phyloP scores from a whole-genome alignment of 2,888 invertebrate genomes.

The Yponomeuta sedellus region DNA sequence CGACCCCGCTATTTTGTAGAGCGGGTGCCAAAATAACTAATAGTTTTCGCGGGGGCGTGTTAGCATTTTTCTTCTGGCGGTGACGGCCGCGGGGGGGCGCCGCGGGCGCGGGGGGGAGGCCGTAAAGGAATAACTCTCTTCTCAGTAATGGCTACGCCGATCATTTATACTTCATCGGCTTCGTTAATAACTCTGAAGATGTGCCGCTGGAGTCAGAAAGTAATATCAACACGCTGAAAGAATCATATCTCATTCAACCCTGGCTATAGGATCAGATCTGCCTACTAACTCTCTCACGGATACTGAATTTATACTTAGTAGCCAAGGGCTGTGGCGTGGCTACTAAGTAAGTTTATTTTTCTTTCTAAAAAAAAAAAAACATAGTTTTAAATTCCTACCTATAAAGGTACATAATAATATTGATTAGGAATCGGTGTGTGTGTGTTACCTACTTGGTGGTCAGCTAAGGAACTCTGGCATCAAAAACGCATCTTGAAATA shows the following conservation, averaged over 20 bases:
- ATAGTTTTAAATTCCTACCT: too few relatives aligned
- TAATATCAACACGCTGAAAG: not conserved
- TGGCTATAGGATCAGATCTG: not conserved
- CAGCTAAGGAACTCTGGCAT: too few relatives aligned
- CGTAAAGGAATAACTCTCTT: constrained; percentile 51
- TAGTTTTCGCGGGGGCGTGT: constrained; percentile 76
- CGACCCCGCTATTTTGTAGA: not conserved
- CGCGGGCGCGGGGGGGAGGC: constrained; percentile 26
- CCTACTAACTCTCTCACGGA: not conserved
- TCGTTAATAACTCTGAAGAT: constrained; percentile 49
- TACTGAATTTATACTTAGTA: too few relatives aligned
- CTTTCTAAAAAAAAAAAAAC: too few relatives aligned
- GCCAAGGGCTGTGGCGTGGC: too few relatives aligned
- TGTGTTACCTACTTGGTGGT: too few relatives aligned
- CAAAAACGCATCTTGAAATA: too few relatives aligned
- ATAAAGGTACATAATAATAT: too few relatives aligned
- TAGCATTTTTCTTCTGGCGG: constrained; percentile 76
- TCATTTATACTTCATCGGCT: constrained; percentile 73
- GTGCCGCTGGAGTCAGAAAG: not conserved
- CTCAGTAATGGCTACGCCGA: constrained; percentile 62
- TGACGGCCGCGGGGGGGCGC: constrained; percentile 45
- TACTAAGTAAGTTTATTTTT: too few relatives aligned
- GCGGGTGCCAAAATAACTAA: constrained; percentile 75
- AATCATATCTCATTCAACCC: too few relatives aligned
- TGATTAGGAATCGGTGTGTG: too few relatives aligned